Evolutionary conservation across 30 jellyfish, hydroid and myxozoan genomes (phyloP).

Genomic region (Hydractinia echinata): DNA sequence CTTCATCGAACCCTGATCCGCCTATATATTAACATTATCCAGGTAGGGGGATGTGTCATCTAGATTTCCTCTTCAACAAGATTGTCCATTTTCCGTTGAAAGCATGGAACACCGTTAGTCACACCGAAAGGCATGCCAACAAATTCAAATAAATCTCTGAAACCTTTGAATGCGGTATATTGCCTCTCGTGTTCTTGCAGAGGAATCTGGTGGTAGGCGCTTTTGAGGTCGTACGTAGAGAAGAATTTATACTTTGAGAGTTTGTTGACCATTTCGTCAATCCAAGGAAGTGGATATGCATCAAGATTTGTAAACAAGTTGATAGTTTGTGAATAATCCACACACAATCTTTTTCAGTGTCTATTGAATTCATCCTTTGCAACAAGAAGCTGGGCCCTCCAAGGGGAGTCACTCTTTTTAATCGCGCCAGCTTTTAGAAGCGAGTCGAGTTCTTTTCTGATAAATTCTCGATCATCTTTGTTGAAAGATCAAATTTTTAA

Average conservation of each 20-base stretch:
- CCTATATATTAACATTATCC: neutral
- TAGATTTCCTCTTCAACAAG: neutral
- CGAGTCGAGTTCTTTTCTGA: too few species aligned
- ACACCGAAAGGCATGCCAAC: neutral
- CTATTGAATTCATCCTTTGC: neutral
- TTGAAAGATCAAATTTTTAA: slow-evolving; percentile 32
- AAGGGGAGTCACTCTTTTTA: too few species aligned
- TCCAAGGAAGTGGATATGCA: neutral
- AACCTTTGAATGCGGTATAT: slow-evolving; percentile 31
- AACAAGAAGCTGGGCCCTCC: slow-evolving; percentile 34
- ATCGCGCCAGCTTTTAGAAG: too few species aligned
- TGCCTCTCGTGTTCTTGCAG: slow-evolving; percentile 12
- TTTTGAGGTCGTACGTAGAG: neutral
- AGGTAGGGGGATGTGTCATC: neutral
- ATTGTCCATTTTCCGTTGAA: too few species aligned
- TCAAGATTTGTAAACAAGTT: neutral
- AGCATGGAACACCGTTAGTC: too few species aligned
- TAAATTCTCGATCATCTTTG: slow-evolving; percentile 39
- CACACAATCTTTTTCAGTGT: too few species aligned
- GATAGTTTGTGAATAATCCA: neutral
- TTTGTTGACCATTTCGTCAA: neutral
- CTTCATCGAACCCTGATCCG: too few species aligned
- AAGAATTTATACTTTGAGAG: neutral
- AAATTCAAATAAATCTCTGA: neutral
- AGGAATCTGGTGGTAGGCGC: too few species aligned